Conservation (phyloP, 2,888 invertebrate genomes). For the Agrochola litura region DNA sequence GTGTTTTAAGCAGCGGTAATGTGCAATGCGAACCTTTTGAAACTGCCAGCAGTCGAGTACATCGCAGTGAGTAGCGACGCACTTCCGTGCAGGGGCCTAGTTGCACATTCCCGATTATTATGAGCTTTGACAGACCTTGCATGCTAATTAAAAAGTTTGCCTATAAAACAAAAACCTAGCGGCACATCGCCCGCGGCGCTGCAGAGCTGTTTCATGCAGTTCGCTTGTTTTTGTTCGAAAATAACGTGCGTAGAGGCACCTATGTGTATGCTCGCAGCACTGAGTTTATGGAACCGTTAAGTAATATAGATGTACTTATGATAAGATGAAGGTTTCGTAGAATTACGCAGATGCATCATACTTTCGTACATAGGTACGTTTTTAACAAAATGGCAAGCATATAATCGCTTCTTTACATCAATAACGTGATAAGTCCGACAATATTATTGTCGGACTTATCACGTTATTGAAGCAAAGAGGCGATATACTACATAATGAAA, state of each 20-base stretch:
- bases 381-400: constrained; percentile 8
- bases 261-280: constrained; percentile 8
- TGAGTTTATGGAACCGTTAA: constrained; percentile 42
- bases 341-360: constrained; percentile 23
- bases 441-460: too few relatives aligned
- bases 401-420: too few relatives aligned
- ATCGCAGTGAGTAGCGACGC: constrained; percentile 56
- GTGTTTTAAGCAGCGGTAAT: constrained; percentile 51
- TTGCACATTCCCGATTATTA: constrained; percentile 72
- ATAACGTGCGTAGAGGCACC: constrained; percentile 34
- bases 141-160: constrained; percentile 77
- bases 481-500: constrained; percentile 34
- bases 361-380: background rate
- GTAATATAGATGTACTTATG: constrained; percentile 24
- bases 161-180: constrained; percentile 61
- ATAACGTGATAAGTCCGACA: too few relatives aligned
- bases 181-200: constrained; percentile 49
- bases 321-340: constrained; percentile 42
- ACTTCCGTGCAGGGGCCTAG: constrained; percentile 45
- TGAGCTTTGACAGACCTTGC: constrained; percentile 81
- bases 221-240: constrained; percentile 49
- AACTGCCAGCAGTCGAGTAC: constrained; percentile 49
- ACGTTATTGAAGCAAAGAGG: too few relatives aligned
- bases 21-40: constrained; percentile 57
- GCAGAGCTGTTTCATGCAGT: constrained; percentile 41